Base-by-base conservation (phyloP, 1,140 invertebrate genomes). In the Acromyrmex echinatior region DNA sequence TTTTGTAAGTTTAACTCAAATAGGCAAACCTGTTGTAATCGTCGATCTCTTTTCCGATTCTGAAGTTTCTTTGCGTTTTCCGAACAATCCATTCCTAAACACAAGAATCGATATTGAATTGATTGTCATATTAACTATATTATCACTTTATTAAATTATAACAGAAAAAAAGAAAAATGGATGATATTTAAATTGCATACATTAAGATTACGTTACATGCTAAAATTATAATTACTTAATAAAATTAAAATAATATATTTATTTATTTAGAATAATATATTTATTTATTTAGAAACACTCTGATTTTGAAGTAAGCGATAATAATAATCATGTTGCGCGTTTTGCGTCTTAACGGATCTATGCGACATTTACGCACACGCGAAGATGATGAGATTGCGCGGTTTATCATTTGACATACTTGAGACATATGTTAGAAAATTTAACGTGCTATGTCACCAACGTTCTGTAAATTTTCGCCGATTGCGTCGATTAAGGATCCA, bases 71-170 rank as follows among this genome's bases (percentile, higher is more conserved):
- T 94, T 95, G 4, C 91, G 90, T 68, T 94, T 95, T 2, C 94
- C 94, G 58, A 94, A 94, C 14, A 95, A 49, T 14, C 94, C 94
- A 85, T 91, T 94, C 94, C 94, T 95, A 86, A 74, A 91, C 82
- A 86, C 16, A 80, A 87, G 87, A 1, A 60, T 62, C n/a, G 1
- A 62, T 25, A 70, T 51, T 73, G 14, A 82, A 18, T 16, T 35
- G 16, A 82, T 45, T 18, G 2, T 53, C 18, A 10, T 28, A 39
- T 35, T 21, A 71, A 35, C 2, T 21, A 53, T 71, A 25, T 28
- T 62, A 14, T 53, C 58, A 31, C 14, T 39, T 62, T 77, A n/a
- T 18, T 76, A 12, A 18, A 76, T 56, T n/a, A 14, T 14, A 78
- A 51, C 2, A 14, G 56, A 76, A 10, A 14, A 6, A 12, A 28